phyloP scores from a whole-genome alignment of 2,113 vertebrate genomes.

The Ovibos moschatus region DNA sequence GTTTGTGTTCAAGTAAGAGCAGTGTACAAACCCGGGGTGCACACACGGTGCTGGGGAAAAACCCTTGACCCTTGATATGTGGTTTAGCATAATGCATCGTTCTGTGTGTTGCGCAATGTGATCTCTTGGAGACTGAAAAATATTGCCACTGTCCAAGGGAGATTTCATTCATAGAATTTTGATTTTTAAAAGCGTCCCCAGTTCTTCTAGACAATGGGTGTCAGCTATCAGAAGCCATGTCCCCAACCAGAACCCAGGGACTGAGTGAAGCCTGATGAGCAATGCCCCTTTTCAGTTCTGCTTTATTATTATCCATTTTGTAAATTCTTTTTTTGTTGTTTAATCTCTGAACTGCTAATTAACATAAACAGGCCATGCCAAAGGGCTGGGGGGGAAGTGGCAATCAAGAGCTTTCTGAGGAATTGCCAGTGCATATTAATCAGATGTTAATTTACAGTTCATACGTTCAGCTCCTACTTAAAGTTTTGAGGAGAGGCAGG shows the following conservation, averaged over 20 bases:
- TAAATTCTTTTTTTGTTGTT: conserved; percentile 51
- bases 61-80: not conserved
- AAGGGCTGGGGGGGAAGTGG: conserved; percentile 8
- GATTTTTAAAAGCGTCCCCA: conserved; percentile 35
- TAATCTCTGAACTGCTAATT: conserved; percentile 62
- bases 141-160: conserved; percentile 35
- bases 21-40: not conserved
- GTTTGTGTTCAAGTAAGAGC: conserved; percentile 73
- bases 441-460: conserved; percentile 74
- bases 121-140: conserved; percentile 33
- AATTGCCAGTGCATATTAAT: conserved; percentile 71
- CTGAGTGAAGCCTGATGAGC: conserved; percentile 1
- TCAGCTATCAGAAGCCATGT: conserved; percentile 32
- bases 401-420: conserved; percentile 67
- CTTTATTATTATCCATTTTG: conserved; percentile 71
- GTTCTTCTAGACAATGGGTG: conserved; percentile 43
- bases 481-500: conserved; percentile 14
- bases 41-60: not conserved
- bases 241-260: conserved; percentile 39
- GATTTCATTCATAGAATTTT: conserved; percentile 41
- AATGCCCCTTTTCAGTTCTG: conserved; percentile 10
- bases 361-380: conserved; percentile 71
- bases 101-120: conserved; percentile 13
- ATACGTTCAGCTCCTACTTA: conserved; percentile 58
- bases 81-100: conserved; percentile 33